Percentiles rank a stretch among this genome's conserved stretches.
Conservation (phyloP, 2,797 vertebrate species). For the Silurus aristotelis region DNA sequence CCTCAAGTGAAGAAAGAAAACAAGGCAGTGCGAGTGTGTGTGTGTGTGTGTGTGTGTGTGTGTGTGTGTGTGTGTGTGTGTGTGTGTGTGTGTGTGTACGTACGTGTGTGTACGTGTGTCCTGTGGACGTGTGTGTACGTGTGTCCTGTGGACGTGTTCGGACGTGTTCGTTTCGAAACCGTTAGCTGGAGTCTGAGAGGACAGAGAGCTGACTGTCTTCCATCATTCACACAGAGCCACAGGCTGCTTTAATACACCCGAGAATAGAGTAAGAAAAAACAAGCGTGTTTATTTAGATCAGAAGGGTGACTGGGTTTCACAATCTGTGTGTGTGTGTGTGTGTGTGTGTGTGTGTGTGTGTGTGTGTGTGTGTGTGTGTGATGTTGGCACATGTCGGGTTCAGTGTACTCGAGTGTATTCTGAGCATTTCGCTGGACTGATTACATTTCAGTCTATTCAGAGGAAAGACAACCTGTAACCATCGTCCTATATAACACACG, state of each 20-base stretch:
- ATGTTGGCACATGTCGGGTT: not conserved
- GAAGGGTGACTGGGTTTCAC: not conserved
- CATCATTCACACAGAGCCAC: too few species aligned
- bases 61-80: not conserved
- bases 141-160: not conserved
- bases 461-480: slow-evolving; percentile 5
- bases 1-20: slow-evolving; percentile 53
- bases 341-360: not conserved
- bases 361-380: not conserved
- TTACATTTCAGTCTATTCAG: not conserved
- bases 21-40: slow-evolving; percentile 35
- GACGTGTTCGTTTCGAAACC: not conserved
- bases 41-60: not conserved
- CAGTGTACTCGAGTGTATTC: not conserved
- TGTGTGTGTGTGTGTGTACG: slow-evolving; percentile 3
- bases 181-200: not conserved
- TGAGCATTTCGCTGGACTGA: not conserved
- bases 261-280: not conserved
- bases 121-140: not conserved
- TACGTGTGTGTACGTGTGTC: too few species aligned
- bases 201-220: too few species aligned
- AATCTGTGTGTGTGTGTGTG: not conserved
- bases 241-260: not conserved
- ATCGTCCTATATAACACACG: not conserved
- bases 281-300: not conserved